Base-by-base conservation (phyloP, 2,888 invertebrate species). In the Melanophora roralis region DNA sequence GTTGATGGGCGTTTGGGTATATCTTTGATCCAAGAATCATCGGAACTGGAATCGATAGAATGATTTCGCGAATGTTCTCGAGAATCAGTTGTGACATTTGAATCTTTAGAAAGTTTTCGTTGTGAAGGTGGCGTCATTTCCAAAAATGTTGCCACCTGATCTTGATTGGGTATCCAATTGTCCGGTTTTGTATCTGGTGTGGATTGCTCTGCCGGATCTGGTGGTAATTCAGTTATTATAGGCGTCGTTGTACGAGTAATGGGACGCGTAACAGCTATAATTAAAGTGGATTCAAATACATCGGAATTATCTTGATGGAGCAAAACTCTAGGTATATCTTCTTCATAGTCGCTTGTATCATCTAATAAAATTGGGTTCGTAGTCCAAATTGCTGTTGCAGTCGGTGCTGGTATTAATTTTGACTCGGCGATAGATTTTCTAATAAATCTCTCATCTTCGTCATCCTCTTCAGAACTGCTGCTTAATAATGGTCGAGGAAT, bases 281-380 rank as follows among this genome's bases (percentile, higher is more conserved):
- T 87, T 57, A 89, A 51, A 6, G 89, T 89, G 1, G 89, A 88
- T 64, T 89, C 88, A 77, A 84, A 88, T 36, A 85, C 81, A 72
- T 89, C 87, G 0, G 87, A 85, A 67, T 87, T 86, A 75, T 89
- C 87, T 55, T 89, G 89, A 65, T 89, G 89, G 65, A 89, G 86
- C 23, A 88, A 84, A 14, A 89, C 89, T 2, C 87, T 84, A 5
- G 89, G 88, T 59, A 86, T 83, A 23, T 86, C 86, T 6, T 72
- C 76, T 27, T 81, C 82, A 49, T 57, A 67, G 59, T 86, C 85
- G 47, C 83, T 83, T 19, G 84, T 78, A 59, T 86, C 86, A 19
- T 84, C 83, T 0, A 86, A 85, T 21, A 86, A 82, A n/a, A 86
- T 81, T 0, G 86, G 85, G 11, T 85, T 87, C 2, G 85, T 87